phyloP scores from a whole-genome alignment of 2,888 invertebrate species.

The Oconnorella tubifera region DNA sequence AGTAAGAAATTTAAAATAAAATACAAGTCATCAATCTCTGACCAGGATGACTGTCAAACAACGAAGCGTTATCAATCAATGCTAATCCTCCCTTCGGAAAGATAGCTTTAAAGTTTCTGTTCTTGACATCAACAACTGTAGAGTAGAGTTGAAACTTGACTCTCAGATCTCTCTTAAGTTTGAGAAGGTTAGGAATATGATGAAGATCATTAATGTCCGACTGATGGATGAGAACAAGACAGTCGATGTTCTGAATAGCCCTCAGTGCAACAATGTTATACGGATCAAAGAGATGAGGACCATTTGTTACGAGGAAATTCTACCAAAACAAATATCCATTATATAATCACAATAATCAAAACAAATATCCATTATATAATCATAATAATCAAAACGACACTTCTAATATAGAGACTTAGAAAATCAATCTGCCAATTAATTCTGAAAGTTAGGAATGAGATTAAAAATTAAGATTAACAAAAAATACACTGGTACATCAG shows the following conservation, averaged over 20 bases:
- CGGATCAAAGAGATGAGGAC: slow-evolving; percentile 30
- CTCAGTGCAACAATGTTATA: slow-evolving; percentile 23
- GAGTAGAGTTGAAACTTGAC: slow-evolving; percentile 29
- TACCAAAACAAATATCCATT: slow-evolving; percentile 16
- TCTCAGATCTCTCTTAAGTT: slow-evolving; percentile 28
- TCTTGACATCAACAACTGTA: slow-evolving; percentile 29
- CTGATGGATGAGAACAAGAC: slow-evolving; percentile 27
- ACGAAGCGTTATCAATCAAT: slow-evolving; percentile 24
- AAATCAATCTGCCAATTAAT: too few species aligned
- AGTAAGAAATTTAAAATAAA: too few species aligned
- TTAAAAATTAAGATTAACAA: too few species aligned
- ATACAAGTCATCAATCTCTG: slow-evolving; percentile 2
- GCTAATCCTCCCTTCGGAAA: slow-evolving; percentile 28
- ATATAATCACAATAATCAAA: neutral
- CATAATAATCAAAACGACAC: too few species aligned
- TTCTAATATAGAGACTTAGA: too few species aligned
- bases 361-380: too few species aligned
- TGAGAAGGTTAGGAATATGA: slow-evolving; percentile 29
- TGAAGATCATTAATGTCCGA: slow-evolving; percentile 21
- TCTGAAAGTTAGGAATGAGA: too few species aligned
- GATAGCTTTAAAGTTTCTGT: slow-evolving; percentile 18
- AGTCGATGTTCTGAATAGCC: slow-evolving; percentile 14
- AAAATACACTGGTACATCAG: too few species aligned
- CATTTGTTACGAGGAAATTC: slow-evolving; percentile 27
- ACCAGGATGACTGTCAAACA: slow-evolving; percentile 25